These are phyloP conservation scores for Blastobasis adustella DNA, from an alignment of 2,888 invertebrate genomes.

Conservation along the genomic window DNA sequence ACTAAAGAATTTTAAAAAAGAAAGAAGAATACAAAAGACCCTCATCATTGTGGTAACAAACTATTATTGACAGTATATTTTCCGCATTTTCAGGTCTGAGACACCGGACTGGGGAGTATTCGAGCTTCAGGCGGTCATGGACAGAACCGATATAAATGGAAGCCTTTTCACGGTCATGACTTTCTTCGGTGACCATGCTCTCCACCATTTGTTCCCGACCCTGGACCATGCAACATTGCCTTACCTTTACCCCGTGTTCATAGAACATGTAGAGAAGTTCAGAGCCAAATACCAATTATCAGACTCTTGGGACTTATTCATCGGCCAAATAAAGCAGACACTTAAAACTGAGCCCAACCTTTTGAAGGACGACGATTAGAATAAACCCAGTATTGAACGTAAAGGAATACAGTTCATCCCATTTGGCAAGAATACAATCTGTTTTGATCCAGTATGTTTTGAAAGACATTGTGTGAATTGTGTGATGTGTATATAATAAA, in stretches of 20 bases:
- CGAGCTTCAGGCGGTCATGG: constrained; percentile 84
- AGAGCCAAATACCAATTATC: constrained; percentile 63
- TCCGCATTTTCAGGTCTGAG: constrained; percentile 41
- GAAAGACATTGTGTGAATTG: no score
- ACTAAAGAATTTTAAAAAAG: no score
- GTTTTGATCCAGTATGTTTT: no score
- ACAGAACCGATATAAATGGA: constrained; percentile 79
- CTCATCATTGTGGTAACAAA: no score
- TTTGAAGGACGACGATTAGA: constrained; percentile 16
- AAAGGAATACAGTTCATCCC: no score
- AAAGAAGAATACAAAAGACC: no score
- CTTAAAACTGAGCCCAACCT: constrained; percentile 38
- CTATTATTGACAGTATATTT: not conserved
- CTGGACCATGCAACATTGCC: constrained; percentile 82
- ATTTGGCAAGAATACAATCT: no score
- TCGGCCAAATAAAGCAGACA: constrained; percentile 48
- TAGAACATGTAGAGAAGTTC: constrained; percentile 77
- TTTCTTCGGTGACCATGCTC: constrained; percentile 83
- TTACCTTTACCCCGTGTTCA: constrained; percentile 77
- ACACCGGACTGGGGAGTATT: constrained; percentile 84
- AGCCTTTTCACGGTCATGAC: constrained; percentile 79
- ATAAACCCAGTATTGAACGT: not conserved
- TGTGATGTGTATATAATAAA: no score
- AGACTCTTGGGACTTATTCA: constrained; percentile 41
- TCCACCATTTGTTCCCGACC: constrained; percentile 88